Evolutionary conservation across 2,113 vertebrate genomes (phyloP).

Genomic region (Rutilus rutilus): DNA sequence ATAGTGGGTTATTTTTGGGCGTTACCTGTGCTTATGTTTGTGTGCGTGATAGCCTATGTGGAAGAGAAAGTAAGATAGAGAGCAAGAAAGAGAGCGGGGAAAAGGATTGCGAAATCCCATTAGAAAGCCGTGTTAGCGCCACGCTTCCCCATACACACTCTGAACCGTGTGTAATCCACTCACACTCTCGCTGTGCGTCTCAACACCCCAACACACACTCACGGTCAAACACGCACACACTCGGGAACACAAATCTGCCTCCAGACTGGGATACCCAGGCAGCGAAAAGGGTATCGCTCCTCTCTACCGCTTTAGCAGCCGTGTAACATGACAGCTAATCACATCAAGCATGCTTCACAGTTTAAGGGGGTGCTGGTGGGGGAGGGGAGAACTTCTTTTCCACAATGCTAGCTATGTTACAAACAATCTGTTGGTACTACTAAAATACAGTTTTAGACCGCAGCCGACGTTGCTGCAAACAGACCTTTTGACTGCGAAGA

Average conservation of each 20-base stretch:
- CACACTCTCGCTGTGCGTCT: conserved; percentile 53
- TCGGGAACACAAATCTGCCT: conserved; percentile 64
- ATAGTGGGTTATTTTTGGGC: conserved; percentile 1
- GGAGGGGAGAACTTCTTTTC: conserved; percentile 1
- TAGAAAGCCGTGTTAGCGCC: conserved; percentile 72
- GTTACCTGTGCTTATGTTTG: conserved; percentile 41
- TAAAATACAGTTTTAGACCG: conserved; percentile 14
- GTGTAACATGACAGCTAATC: conserved; percentile 80
- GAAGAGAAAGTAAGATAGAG: conserved; percentile 24
- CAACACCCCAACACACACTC: conserved; percentile 49
- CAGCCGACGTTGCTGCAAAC: background rate
- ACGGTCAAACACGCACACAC: conserved; percentile 6
- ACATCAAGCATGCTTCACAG: conserved; percentile 68
- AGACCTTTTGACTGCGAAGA: background rate
- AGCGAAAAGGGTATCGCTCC: conserved; percentile 66
- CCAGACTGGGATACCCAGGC: conserved; percentile 60
- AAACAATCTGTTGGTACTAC: conserved; percentile 20
- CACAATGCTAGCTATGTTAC: conserved; percentile 13
- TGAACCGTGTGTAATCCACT: conserved; percentile 78
- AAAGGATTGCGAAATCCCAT: conserved; percentile 76
- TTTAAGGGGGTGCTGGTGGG: conserved; percentile 41
- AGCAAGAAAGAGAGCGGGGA: conserved; percentile 49
- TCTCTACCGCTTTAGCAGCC: conserved; percentile 68
- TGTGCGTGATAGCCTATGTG: conserved; percentile 25
- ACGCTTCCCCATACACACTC: conserved; percentile 70